A percentile compares a stretch with the other conserved stretches of the same genome.
Conservation (phyloP, 2,888 invertebrate genomes). For the Tetragonula carbonaria region DNA sequence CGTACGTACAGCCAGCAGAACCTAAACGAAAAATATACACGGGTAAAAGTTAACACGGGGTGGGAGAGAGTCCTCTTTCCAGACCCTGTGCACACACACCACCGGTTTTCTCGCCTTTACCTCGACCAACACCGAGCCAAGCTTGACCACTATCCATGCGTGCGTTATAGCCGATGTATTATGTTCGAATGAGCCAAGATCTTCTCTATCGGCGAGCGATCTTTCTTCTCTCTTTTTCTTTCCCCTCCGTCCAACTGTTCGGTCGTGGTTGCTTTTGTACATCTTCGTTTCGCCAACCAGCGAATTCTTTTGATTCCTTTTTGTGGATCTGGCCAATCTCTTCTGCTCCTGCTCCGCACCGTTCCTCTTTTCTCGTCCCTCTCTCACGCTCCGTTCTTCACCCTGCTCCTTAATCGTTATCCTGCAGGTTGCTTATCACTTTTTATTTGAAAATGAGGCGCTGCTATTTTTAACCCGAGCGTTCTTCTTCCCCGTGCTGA, state of each 20-base stretch:
- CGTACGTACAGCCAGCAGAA: constrained; percentile 26
- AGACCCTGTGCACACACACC: constrained; percentile 63
- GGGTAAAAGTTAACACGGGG: constrained; percentile 49
- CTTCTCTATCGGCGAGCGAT: constrained; percentile 41
- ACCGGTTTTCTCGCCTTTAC: constrained; percentile 71
- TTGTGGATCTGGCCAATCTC: constrained; percentile 41
- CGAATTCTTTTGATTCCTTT: constrained; percentile 22
- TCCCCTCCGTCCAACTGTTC: constrained; percentile 4
- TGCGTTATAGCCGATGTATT: constrained; percentile 56
- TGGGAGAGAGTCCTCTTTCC: constrained; percentile 67
- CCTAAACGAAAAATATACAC: constrained; percentile 28
- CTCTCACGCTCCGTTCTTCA: constrained; percentile 7
- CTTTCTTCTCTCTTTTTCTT: constrained; percentile 40
- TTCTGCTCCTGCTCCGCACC: constrained; percentile 29
- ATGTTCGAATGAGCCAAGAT: constrained; percentile 58
- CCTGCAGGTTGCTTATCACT: constrained; percentile 65
- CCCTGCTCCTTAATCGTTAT: constrained; percentile 60
- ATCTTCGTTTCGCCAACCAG: constrained; percentile 22
- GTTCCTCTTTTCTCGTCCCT: constrained; percentile 13
- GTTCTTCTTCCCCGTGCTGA: constrained; percentile 43
- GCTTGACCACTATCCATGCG: constrained; percentile 23
- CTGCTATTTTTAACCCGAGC: constrained; percentile 68
- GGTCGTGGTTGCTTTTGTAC: constrained; percentile 41
- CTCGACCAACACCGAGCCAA: constrained; percentile 28
- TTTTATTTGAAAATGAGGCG: constrained; percentile 65